phyloP scores from a whole-genome alignment of 2,888 invertebrate species.

The Hirudinaria manillensis region DNA sequence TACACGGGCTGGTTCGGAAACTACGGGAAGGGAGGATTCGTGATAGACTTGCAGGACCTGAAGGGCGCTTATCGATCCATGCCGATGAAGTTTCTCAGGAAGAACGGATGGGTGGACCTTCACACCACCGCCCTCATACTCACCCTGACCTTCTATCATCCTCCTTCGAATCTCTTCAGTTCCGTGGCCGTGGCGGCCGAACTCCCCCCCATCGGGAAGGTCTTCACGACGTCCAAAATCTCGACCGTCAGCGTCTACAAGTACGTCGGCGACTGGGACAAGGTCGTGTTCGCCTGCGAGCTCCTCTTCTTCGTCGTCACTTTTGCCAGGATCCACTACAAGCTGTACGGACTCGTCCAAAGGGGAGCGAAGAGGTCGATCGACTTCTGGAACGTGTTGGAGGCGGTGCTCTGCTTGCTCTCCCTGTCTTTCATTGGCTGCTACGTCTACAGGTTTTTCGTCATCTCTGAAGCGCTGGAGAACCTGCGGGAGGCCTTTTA shows the following conservation, averaged over 20 bases:
- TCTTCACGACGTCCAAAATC: slow-evolving; percentile 42
- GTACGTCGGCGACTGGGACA: slow-evolving; percentile 46
- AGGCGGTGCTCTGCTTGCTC: slow-evolving; percentile 39
- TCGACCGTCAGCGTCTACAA: slow-evolving; percentile 47
- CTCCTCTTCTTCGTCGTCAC: slow-evolving; percentile 43
- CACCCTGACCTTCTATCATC: slow-evolving; percentile 49
- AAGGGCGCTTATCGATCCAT: slow-evolving; percentile 20
- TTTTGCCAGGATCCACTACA: slow-evolving; percentile 43
- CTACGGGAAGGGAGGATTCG: slow-evolving; percentile 46
- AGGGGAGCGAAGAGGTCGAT: slow-evolving; percentile 43
- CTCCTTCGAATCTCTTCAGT: slow-evolving; percentile 48
- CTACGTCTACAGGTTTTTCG: slow-evolving; percentile 49
- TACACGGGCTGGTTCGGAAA: slow-evolving; percentile 24
- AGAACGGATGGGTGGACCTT: slow-evolving; percentile 44
- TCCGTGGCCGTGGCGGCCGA: slow-evolving; percentile 41
- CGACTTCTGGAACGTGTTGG: slow-evolving; percentile 47
- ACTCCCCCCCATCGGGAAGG: slow-evolving; percentile 45
- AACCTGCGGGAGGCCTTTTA: slow-evolving; percentile 45
- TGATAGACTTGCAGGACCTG: slow-evolving; percentile 26
- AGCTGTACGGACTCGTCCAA: slow-evolving; percentile 41
- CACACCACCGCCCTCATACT: slow-evolving; percentile 46
- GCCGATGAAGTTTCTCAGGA: slow-evolving; percentile 41
- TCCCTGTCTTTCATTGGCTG: slow-evolving; percentile 43
- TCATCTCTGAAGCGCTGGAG: slow-evolving; percentile 47
- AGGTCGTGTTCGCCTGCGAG: slow-evolving; percentile 50